A percentile compares a stretch with the other conserved stretches of the same genome.
phyloP scores from a whole-genome alignment of 2,113 vertebrate genomes.

The Macaca nemestrina region DNA sequence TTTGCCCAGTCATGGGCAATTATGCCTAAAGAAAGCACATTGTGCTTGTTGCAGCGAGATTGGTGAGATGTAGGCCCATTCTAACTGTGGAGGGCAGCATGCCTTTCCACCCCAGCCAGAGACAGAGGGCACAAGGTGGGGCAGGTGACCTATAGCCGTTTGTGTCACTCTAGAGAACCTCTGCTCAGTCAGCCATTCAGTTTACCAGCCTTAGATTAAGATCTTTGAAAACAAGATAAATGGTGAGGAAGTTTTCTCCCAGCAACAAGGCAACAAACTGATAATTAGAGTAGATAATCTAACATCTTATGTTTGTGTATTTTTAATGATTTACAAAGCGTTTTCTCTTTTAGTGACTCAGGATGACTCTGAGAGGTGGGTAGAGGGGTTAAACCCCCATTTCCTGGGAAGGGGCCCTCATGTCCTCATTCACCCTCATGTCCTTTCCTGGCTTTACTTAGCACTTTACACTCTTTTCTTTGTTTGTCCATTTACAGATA shows the following conservation, averaged over 20 bases:
- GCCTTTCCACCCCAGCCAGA: too few relatives aligned
- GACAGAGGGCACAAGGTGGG: neutral
- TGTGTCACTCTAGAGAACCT: neutral
- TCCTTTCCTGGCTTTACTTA: neutral
- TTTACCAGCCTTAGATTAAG: neutral
- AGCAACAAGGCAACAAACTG: neutral
- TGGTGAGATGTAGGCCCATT: neutral
- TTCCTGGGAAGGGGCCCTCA: neutral
- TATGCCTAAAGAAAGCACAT: neutral
- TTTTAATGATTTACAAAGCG: neutral
- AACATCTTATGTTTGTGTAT: neutral
- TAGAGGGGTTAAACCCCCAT: accelerated
- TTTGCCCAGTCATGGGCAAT: too few relatives aligned
- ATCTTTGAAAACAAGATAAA: neutral
- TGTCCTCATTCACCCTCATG: too few relatives aligned
- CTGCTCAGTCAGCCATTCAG: neutral
- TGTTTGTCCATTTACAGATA: too few relatives aligned
- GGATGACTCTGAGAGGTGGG: neutral
- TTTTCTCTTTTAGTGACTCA: neutral
- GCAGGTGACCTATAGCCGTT: neutral
- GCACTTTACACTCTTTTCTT: accelerated
- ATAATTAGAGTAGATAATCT: neutral
- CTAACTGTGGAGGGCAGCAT: too few relatives aligned
- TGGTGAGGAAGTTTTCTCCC: neutral
- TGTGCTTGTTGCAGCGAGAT: neutral